Evolutionary conservation across 2,797 vertebrate genomes (phyloP).

Genomic region (Pseudopleuronectes americanus): DNA sequence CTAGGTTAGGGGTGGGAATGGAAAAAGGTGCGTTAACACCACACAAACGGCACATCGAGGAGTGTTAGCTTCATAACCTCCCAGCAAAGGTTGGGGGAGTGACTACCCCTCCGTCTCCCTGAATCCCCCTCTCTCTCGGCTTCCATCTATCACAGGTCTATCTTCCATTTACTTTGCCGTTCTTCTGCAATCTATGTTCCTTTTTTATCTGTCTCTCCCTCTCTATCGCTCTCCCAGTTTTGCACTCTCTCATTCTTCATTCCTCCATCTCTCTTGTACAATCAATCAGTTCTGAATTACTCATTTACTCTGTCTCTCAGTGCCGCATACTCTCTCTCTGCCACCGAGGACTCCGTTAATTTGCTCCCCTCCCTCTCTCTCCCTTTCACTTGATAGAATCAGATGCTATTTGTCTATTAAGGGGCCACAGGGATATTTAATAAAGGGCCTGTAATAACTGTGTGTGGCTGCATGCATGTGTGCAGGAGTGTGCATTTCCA

Average conservation of each 20-base stretch:
- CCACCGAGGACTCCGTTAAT: conserved; percentile 70
- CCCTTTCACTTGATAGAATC: conserved; percentile 76
- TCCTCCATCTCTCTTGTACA: conserved; percentile 70
- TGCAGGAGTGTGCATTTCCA: conserved; percentile 31
- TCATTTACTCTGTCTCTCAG: conserved; percentile 73
- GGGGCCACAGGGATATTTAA: conserved; percentile 79
- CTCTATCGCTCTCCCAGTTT: conserved; percentile 49
- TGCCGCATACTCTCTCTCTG: conserved; percentile 71
- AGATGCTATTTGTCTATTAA: conserved; percentile 85
- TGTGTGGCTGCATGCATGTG: conserved; percentile 45
- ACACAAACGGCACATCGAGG: conserved; percentile 14
- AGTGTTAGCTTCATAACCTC: conserved; percentile 44
- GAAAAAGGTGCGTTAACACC: conserved; percentile 42
- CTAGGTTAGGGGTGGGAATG: conserved; percentile 47
- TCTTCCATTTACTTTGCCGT: conserved; percentile 50
- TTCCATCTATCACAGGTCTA: conserved; percentile 52
- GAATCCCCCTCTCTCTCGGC: conserved; percentile 16
- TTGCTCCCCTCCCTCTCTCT: conserved; percentile 61
- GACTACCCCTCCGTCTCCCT: conserved; percentile 31
- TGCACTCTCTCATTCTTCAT: conserved; percentile 58
- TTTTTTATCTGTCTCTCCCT: conserved; percentile 51
- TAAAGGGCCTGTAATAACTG: conserved; percentile 76
- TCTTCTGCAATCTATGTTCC: conserved; percentile 49
- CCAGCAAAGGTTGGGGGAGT: conserved; percentile 29
- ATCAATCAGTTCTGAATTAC: conserved; percentile 81